A percentile compares a stretch with the other conserved stretches of the same genome.
Conservation (phyloP, 2,888 invertebrate species). For the Endotricha flammealis region DNA sequence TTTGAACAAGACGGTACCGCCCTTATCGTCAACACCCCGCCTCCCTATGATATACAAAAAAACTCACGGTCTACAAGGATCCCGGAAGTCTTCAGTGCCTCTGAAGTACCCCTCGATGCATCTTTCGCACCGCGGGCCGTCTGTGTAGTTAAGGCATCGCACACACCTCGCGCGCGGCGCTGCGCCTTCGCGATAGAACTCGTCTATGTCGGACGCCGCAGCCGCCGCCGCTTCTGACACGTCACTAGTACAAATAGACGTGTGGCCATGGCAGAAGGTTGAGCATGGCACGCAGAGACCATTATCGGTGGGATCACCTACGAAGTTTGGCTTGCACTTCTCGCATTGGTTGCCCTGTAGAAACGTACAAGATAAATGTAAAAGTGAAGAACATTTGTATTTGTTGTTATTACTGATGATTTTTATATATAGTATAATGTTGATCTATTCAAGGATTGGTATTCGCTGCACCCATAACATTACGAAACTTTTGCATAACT, state of each 20-base stretch:
- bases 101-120: constrained; percentile 87
- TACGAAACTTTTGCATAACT: no score
- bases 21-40: no score
- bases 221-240: constrained; percentile 61
- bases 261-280: constrained; percentile 94
- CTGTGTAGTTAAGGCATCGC: constrained; percentile 89
- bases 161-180: constrained; percentile 88
- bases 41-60: neutral
- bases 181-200: constrained; percentile 77
- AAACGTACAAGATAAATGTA: no score
- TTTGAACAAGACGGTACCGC: no score
- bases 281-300: constrained; percentile 92
- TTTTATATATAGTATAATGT: no score
- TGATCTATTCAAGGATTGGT: no score
- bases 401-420: no score
- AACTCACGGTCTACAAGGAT: constrained; percentile 85
- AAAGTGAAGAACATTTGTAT: neutral
- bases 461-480: no score
- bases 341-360: constrained; percentile 91
- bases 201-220: constrained; percentile 76
- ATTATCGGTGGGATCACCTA: constrained; percentile 93
- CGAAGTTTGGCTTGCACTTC: constrained; percentile 92
- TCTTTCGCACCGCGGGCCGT: constrained; percentile 88
- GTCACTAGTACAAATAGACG: constrained; percentile 85
- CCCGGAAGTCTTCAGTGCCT: constrained; percentile 86